Base-by-base conservation (phyloP, 2,113 vertebrate species). In the Neodon shergylaensis region DNA sequence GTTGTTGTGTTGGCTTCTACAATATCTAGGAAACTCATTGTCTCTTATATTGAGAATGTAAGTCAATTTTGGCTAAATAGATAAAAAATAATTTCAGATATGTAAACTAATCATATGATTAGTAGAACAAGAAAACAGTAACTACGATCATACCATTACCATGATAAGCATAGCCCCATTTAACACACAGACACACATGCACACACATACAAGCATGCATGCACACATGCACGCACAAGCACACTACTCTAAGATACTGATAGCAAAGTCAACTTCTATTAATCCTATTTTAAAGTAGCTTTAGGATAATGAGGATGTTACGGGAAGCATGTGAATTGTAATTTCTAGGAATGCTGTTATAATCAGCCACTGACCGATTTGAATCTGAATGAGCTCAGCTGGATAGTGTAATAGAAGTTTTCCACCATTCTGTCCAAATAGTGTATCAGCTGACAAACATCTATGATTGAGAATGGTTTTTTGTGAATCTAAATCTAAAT, bases 11-110 rank as follows among this genome's bases (percentile, higher is more conserved):
- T 68, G 65, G 24, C 7, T 83, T 52, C 13, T 42, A 22, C 0
- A 33, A 28, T 93, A 86, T 68, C 21, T 90, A 89, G 85, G 77
- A 73, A 73, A n/a, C 68, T 42, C 5, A 86, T 94, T 94, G 19
- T 61, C 13, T 83, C n/a, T 7, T 39, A 36, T 9, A 58, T 44
- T 84, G 9, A 70, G 61, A 84, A 92, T 42, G 9, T 28, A 90
- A 49, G 28, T 47, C 86, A 73, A 92, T 84, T 70, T 88, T 92
- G 68, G 17, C 61, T 95, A 76, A 39, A 26, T 70, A 19, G 3
- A 88, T 65, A 33, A 68, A 90, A 94, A 94, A 47, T 70, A 7
- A 36, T 77, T 79, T 91, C 76, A 95, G 79, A 89, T 61, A 47
- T 81, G 19, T 72, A 74, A 68, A 79, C 68, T 90, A 83, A 33